These are phyloP conservation scores for Lycia hirtaria DNA, from an alignment of 2,888 invertebrate species.

Conservation along the genomic window DNA sequence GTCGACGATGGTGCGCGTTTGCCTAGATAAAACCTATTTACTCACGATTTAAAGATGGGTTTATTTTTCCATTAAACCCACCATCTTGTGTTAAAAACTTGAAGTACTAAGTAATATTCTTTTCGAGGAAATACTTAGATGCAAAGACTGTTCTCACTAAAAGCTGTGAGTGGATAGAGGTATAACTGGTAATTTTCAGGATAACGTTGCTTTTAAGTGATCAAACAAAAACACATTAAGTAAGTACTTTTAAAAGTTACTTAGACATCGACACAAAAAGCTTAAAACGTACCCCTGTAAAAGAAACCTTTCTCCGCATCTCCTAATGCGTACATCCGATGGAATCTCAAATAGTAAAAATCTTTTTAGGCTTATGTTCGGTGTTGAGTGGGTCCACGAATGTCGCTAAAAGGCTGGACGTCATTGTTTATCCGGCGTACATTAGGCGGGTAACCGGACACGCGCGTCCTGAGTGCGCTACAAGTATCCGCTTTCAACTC, in stretches of 20 bases:
- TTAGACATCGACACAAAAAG: conserved; percentile 10
- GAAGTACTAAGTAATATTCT: too few relatives aligned
- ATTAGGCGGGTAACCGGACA: conserved; percentile 86
- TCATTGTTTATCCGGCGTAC: conserved; percentile 85
- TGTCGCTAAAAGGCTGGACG: conserved; percentile 86
- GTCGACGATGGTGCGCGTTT: too few relatives aligned
- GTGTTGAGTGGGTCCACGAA: conserved; percentile 85
- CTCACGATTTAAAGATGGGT: too few relatives aligned
- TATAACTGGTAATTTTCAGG: neutral
- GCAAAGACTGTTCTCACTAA: neutral
- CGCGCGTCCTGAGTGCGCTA: conserved; percentile 85
- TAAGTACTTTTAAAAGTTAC: conserved; percentile 2
- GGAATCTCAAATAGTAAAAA: conserved; percentile 79
- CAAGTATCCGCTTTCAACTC: conserved; percentile 86
- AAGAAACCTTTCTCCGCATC: conserved; percentile 42
- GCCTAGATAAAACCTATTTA: too few relatives aligned
- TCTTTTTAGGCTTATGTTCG: conserved; percentile 84
- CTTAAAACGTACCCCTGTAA: conserved; percentile 25
- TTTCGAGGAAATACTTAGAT: neutral
- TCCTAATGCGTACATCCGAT: conserved; percentile 65
- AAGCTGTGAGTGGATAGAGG: neutral
- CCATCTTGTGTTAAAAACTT: too few relatives aligned
- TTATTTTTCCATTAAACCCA: too few relatives aligned
- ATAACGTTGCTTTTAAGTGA: neutral
- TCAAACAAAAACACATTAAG: conserved; percentile 6